phyloP scores from a whole-genome alignment of 2,113 vertebrate species.

The Micromys minutus region DNA sequence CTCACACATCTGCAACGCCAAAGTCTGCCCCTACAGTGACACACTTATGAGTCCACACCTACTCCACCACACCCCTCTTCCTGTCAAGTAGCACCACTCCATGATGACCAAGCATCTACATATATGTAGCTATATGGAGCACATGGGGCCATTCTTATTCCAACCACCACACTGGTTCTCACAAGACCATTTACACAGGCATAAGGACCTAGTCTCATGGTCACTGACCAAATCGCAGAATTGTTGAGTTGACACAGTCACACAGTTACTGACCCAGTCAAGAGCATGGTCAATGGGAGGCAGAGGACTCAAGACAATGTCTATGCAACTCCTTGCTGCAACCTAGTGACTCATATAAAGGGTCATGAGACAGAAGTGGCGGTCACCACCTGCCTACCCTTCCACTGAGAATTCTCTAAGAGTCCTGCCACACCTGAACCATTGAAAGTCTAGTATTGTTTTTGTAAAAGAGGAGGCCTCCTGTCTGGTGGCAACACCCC shows the following conservation, averaged over 20 bases:
- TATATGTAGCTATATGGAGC: too few species aligned
- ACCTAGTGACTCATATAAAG: not conserved
- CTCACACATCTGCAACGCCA: not conserved
- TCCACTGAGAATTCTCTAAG: not conserved
- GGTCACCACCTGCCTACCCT: rapidly evolving
- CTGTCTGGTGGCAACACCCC: too few species aligned
- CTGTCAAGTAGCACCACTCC: not conserved
- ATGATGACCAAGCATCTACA: not conserved
- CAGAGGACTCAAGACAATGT: not conserved
- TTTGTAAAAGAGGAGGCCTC: not conserved
- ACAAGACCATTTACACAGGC: not conserved
- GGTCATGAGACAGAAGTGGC: not conserved
- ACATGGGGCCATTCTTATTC: not conserved
- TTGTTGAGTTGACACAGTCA: not conserved
- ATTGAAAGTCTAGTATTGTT: not conserved
- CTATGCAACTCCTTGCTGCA: rapidly evolving
- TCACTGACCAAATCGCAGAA: not conserved
- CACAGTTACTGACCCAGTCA: not conserved
- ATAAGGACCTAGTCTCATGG: not conserved
- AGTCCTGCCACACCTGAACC: not conserved
- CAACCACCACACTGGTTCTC: not conserved
- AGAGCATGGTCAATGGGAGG: not conserved
- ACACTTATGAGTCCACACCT: not conserved
- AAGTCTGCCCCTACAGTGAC: not conserved
- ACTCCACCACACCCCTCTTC: not conserved